Percentiles rank a stretch among this genome's conserved stretches.
Conservation (phyloP, 2,888 invertebrate genomes). For the Sclerodermus sp. region DNA sequence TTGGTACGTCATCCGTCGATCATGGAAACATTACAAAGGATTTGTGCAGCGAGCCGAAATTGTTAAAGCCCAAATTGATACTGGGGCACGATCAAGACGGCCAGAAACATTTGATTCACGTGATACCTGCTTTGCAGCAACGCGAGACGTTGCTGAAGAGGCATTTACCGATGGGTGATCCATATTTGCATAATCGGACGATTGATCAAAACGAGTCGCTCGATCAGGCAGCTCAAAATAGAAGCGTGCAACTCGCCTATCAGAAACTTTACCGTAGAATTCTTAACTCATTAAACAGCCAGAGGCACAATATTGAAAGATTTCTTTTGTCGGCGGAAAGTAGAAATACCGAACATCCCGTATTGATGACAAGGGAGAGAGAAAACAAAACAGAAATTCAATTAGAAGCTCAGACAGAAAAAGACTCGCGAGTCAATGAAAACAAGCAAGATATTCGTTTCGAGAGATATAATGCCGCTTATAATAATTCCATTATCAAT, state of each 20-base stretch:
- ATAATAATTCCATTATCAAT: too few species aligned
- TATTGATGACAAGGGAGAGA: not conserved
- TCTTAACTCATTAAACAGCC: constrained; percentile 31
- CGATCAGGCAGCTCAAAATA: too few species aligned
- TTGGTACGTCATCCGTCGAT: not conserved
- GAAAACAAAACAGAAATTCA: not conserved
- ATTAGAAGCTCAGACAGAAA: too few species aligned
- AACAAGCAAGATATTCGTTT: too few species aligned
- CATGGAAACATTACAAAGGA: not conserved
- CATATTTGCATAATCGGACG: too few species aligned
- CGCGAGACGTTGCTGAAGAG: too few species aligned
- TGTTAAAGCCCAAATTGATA: constrained; percentile 31
- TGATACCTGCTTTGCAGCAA: constrained; percentile 26
- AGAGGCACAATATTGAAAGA: constrained; percentile 33
- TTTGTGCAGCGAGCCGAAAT: constrained; percentile 1
- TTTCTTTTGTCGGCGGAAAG: constrained; percentile 24
- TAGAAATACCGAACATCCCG: not conserved
- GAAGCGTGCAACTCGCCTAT: too few species aligned
- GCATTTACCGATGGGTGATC: too few species aligned
- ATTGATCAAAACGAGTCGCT: too few species aligned
- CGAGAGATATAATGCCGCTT: too few species aligned
- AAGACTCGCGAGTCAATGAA: too few species aligned
- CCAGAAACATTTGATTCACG: constrained; percentile 40
- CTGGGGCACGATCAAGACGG: constrained; percentile 41
- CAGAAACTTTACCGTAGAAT: constrained; percentile 27